Percentiles rank a stretch among this genome's conserved stretches.
These are phyloP conservation scores for Hydrozoanthus gracilis DNA, from an alignment of 92 coral and sea anemone species.

Conservation along the genomic window DNA sequence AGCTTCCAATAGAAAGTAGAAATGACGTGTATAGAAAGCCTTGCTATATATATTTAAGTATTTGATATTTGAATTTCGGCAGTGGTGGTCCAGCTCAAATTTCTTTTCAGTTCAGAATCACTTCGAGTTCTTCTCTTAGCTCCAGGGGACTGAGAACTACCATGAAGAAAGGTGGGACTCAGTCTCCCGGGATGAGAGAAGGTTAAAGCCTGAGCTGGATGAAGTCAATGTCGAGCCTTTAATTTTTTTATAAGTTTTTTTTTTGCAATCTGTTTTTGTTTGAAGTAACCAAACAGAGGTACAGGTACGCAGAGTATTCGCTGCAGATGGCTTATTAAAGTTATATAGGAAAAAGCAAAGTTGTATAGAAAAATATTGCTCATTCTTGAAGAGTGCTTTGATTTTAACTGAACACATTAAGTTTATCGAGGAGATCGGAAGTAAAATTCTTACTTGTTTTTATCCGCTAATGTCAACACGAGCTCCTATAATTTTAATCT, in stretches of 20 bases:
- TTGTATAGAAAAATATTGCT: conserved; percentile 7
- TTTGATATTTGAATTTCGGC: conserved; percentile 27
- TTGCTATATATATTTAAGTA: conserved; percentile 30
- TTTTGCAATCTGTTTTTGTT: background rate
- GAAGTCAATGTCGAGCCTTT: background rate
- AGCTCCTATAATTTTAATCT: no score
- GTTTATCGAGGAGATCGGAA: background rate
- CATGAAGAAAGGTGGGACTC: no score
- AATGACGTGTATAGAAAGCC: background rate
- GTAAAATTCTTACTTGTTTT: conserved; percentile 1
- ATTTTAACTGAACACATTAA: background rate
- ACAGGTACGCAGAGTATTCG: conserved; percentile 4
- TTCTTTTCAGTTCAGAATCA: no score
- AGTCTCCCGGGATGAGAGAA: no score
- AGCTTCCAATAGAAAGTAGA: conserved; percentile 1
- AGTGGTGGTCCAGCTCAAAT: no score
- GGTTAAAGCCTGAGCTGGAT: no score
- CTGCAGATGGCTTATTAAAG: background rate
- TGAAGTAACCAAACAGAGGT: background rate
- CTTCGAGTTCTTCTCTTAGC: no score
- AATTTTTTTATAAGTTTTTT: background rate
- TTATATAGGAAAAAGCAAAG: conserved; percentile 11
- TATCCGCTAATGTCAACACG: background rate
- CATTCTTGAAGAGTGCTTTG: conserved; percentile 18
- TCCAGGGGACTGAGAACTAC: no score